phyloP scores from a whole-genome alignment of 2,888 invertebrate species.

The Exocentrus adspersus region DNA sequence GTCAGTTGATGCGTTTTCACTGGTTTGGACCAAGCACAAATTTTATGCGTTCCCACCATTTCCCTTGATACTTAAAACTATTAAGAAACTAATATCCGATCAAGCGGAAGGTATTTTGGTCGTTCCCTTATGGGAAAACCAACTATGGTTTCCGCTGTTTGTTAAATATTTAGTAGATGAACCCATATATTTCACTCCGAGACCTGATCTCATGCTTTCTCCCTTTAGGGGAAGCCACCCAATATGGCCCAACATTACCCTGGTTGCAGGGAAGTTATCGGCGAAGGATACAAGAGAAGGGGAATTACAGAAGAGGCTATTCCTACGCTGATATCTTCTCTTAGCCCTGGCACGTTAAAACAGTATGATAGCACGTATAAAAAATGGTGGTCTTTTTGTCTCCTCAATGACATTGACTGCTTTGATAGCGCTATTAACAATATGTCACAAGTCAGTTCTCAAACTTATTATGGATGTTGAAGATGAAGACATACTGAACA shows the following conservation, averaged over 20 bases:
- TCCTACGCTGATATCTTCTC: neutral
- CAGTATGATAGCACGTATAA: constrained; percentile 6
- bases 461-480: neutral
- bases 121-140: neutral
- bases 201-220: neutral
- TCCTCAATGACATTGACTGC: neutral
- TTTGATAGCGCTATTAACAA: neutral
- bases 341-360: constrained; percentile 3
- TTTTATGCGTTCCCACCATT: constrained; percentile 33
- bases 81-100: constrained; percentile 18
- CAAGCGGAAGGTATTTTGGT: constrained; percentile 20
- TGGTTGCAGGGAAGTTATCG: constrained; percentile 6
- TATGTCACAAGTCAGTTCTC: neutral
- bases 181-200: neutral
- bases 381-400: constrained; percentile 7
- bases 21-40: constrained; percentile 9
- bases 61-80: constrained; percentile 15
- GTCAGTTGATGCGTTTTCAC: constrained; percentile 17
- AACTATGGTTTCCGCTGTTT: neutral
- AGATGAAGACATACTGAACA: neutral
- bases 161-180: neutral
- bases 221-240: neutral
- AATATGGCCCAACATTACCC: neutral
- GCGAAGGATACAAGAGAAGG: neutral
- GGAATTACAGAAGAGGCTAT: neutral